A percentile compares a stretch with the other conserved stretches of the same genome.
phyloP scores from a whole-genome alignment of 2,797 vertebrate species.

The Sebastes iracundus region DNA sequence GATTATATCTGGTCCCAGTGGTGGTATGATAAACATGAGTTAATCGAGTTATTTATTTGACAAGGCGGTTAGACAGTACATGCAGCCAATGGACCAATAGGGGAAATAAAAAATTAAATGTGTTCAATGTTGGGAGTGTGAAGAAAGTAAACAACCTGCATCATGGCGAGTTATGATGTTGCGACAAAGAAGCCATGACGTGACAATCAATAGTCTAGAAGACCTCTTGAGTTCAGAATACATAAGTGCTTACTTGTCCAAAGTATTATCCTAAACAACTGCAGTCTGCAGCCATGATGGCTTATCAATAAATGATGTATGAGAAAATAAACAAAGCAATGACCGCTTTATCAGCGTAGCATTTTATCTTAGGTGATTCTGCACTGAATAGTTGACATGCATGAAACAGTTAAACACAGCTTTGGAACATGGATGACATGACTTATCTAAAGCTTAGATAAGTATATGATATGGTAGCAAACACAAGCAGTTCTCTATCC shows the following conservation, averaged over 20 bases:
- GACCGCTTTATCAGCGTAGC: conserved; percentile 15
- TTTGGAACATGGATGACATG: conserved; percentile 30
- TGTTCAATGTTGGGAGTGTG: neutral
- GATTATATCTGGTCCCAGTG: neutral
- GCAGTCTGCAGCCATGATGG: neutral
- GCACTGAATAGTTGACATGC: conserved; percentile 55
- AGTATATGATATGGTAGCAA: conserved; percentile 22
- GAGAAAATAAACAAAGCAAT: conserved; percentile 35
- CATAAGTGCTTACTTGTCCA: neutral
- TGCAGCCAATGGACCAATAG: neutral
- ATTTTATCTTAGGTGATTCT: conserved; percentile 58
- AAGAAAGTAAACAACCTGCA: neutral
- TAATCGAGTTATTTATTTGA: neutral
- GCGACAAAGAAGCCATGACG: conserved; percentile 2
- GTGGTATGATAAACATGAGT: neutral
- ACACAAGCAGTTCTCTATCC: conserved; percentile 23
- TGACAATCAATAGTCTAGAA: neutral
- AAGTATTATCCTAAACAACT: neutral
- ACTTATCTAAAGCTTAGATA: conserved; percentile 30
- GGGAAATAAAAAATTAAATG: neutral
- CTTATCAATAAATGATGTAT: neutral
- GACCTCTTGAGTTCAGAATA: neutral
- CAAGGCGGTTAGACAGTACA: neutral
- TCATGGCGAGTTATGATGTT: neutral
- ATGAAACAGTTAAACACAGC: conserved; percentile 46